Percentiles rank a stretch among this genome's conserved stretches.
These are phyloP conservation scores for Oscarella lobularis DNA, from an alignment of 37 sponge, comb jelly and placozoan species.

Conservation along the genomic window DNA sequence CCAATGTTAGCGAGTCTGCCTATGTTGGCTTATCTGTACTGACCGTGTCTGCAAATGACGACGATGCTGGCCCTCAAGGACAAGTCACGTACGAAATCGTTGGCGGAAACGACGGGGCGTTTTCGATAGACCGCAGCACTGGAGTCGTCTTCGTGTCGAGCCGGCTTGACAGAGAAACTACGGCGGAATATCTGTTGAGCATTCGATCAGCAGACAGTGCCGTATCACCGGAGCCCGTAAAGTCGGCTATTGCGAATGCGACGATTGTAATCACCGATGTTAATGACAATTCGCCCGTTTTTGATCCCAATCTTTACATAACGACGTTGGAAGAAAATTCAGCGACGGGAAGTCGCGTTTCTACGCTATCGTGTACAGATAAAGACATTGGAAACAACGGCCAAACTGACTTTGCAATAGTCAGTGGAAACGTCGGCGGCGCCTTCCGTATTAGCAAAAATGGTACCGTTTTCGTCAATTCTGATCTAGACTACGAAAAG, in stretches of 20 bases:
- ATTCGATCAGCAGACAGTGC: neutral
- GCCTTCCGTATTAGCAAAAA: slow-evolving; percentile 8
- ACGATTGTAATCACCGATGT: neutral
- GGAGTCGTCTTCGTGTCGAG: slow-evolving; percentile 42
- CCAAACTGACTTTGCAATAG: neutral
- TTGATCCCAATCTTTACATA: neutral
- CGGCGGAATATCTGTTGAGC: neutral
- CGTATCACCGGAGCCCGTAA: neutral
- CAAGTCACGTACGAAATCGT: slow-evolving; percentile 29
- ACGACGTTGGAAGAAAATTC: neutral
- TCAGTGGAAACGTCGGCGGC: neutral
- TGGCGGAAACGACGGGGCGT: slow-evolving; percentile 31
- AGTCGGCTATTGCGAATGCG: neutral
- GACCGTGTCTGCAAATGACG: slow-evolving; percentile 35
- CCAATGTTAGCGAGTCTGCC: slow-evolving; percentile 25
- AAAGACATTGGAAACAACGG: slow-evolving; percentile 6
- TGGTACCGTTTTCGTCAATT: neutral
- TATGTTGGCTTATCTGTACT: slow-evolving; percentile 9
- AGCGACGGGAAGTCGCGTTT: neutral
- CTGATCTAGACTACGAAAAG: neutral
- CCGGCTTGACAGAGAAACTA: slow-evolving; percentile 36
- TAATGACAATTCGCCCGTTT: slow-evolving; percentile 3
- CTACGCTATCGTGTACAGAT: neutral
- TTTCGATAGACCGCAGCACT: slow-evolving; percentile 30
- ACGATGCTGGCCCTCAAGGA: slow-evolving; percentile 13